Evolutionary conservation across 2,113 vertebrate genomes (phyloP).

Genomic region (Nesoenas mayeri): DNA sequence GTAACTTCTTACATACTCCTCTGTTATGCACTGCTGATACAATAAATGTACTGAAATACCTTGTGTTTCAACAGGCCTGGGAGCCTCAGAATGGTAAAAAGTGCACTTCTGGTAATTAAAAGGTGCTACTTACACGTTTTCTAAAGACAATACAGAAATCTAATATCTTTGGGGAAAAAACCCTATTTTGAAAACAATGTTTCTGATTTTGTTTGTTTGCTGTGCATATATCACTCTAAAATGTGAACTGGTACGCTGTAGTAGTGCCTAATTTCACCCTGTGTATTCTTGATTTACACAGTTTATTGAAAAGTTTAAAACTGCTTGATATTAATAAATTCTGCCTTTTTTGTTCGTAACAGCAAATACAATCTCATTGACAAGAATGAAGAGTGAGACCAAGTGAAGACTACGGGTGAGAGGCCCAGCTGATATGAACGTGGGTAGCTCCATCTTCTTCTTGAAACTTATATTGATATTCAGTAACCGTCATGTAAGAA

Average conservation of each 20-base stretch:
- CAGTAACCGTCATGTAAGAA: neutral
- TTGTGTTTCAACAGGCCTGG: neutral
- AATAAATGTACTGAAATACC: neutral
- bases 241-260: neutral
- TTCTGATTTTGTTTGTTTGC: neutral
- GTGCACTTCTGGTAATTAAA: neutral
- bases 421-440: neutral
- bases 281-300: neutral
- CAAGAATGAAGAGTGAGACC: neutral
- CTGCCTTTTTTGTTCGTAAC: neutral
- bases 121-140: neutral
- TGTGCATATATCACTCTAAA: neutral
- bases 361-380: neutral
- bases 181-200: neutral
- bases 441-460: neutral
- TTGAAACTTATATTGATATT: neutral
- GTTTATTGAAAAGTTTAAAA: neutral
- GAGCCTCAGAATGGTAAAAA: neutral
- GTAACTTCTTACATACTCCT: neutral
- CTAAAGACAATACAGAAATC: neutral
- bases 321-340: neutral
- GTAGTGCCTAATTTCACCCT: neutral
- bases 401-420: neutral
- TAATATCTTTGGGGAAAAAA: neutral
- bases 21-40: neutral